Base-by-base conservation (phyloP, 2,888 invertebrate species). In the Nasonia oneida region DNA sequence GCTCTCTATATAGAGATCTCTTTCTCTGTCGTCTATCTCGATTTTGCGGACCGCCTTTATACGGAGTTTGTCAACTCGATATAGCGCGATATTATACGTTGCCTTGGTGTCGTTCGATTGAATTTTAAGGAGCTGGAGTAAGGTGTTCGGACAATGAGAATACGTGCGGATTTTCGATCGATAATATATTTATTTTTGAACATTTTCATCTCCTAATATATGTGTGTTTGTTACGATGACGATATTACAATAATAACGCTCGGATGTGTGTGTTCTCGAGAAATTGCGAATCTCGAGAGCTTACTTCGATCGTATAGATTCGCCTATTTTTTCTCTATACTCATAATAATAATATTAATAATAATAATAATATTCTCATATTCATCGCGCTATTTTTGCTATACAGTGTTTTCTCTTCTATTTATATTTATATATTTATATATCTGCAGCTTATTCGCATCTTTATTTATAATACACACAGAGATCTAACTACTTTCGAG, bases 391-490 rank as follows among this genome's bases (percentile, higher is more conserved):
- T 89, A 90, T 90, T 83, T 89, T 85, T 87, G 89, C 89, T 90
- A 90, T 91, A 91, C 90, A 91, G 88, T 89, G 88, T 89, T 89
- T 89, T 73, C 29, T 83, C 83, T 15, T 53, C 53, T 53, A 53
- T 53, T 18, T 53, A 53, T 53, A 53, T 53, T 14, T 53, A n/a
- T 61, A 8, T 61, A 61, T 88, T 88, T 89, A 82, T 88, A 88
- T 88, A 87, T 89, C 84, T 85, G 86, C 86, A 84, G 29, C n/a
- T 39, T 33, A 81, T 71, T 70, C 50, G 71, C 23, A 89, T 88
- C 88, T 88, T 89, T 80, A 75, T 89, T 90, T 91, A 92, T 91
- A 90, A 91, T 92, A 92, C 91, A 92, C 91, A 90, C 91, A 91
- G 90, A 90, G 90, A 91, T 91, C 90, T 90, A 89, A 88, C 89